Percentiles rank a stretch among this genome's conserved stretches.
Evolutionary conservation across 2,113 vertebrate species (phyloP).

Genomic region (Bubo blakistoni): DNA sequence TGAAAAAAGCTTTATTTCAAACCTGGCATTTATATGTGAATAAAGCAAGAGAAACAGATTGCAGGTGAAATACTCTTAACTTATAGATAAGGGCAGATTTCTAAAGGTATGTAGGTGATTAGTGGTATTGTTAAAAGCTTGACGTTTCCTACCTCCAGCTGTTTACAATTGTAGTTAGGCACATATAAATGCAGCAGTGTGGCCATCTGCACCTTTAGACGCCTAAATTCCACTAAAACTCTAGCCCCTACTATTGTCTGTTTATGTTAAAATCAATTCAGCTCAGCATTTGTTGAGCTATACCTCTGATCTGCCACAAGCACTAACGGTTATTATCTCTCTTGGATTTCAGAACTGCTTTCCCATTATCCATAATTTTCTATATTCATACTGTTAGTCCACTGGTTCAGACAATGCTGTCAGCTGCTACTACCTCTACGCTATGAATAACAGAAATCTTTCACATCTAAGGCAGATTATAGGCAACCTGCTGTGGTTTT

Average conservation of each 20-base stretch:
- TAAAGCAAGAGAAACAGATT: not conserved
- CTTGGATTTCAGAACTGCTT: constrained; percentile 49
- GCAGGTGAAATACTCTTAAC: not conserved
- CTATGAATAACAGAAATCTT: constrained; percentile 38
- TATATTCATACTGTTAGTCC: constrained; percentile 38
- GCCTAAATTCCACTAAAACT: constrained; percentile 33
- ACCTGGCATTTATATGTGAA: not conserved
- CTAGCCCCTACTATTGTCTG: constrained; percentile 1
- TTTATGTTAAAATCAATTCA: constrained; percentile 57
- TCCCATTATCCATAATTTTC: constrained; percentile 65
- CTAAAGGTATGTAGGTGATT: not conserved
- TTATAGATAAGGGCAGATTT: not conserved
- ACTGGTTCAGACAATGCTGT: not conserved
- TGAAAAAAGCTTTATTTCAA: not conserved
- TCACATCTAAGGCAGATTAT: constrained; percentile 37
- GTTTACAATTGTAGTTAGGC: not conserved
- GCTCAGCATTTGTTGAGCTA: constrained; percentile 37
- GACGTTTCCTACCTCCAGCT: constrained; percentile 3
- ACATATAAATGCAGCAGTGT: not conserved
- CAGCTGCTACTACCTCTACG: not conserved
- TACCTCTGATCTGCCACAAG: constrained; percentile 25
- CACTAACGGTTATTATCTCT: constrained; percentile 26
- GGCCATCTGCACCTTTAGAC: not conserved
- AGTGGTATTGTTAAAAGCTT: not conserved
- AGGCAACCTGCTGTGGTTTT: constrained; percentile 48